Conservation (phyloP, 2,113 vertebrate species). For the Indri indri region DNA sequence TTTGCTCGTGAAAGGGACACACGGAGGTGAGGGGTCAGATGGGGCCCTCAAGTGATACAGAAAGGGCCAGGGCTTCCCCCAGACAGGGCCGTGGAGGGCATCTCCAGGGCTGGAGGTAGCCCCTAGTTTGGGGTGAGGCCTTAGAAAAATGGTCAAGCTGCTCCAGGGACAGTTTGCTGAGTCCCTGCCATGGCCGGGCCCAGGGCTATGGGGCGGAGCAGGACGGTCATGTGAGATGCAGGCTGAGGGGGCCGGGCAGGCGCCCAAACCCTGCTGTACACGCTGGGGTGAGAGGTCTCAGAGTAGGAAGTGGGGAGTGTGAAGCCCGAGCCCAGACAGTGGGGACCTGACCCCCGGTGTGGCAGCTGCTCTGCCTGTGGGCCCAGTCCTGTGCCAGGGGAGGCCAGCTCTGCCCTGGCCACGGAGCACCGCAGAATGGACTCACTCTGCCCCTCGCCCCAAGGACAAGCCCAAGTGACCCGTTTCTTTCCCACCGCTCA, state of each 20-base stretch:
- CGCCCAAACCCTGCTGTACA: background rate
- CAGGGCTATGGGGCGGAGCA: background rate
- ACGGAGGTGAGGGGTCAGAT: background rate
- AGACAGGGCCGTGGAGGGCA: background rate
- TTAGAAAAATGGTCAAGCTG: background rate
- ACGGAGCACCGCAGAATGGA: background rate
- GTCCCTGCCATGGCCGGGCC: background rate
- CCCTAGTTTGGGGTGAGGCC: background rate
- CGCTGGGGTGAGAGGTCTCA: background rate
- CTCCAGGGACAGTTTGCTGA: background rate
- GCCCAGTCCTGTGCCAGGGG: background rate
- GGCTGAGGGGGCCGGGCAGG: background rate
- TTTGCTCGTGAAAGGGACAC: background rate
- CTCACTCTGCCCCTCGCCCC: background rate
- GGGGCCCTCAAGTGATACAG: background rate
- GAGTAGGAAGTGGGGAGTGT: background rate
- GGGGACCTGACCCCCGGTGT: background rate
- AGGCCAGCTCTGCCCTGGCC: background rate
- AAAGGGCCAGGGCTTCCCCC: background rate
- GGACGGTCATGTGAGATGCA: background rate
- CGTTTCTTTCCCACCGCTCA: background rate
- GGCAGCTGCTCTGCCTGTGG: rapidly evolving
- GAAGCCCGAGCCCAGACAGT: background rate
- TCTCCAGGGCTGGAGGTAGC: background rate
- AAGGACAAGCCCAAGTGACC: background rate